Conservation (phyloP, 1,140 invertebrate species). For the Bombus sibiricus region DNA sequence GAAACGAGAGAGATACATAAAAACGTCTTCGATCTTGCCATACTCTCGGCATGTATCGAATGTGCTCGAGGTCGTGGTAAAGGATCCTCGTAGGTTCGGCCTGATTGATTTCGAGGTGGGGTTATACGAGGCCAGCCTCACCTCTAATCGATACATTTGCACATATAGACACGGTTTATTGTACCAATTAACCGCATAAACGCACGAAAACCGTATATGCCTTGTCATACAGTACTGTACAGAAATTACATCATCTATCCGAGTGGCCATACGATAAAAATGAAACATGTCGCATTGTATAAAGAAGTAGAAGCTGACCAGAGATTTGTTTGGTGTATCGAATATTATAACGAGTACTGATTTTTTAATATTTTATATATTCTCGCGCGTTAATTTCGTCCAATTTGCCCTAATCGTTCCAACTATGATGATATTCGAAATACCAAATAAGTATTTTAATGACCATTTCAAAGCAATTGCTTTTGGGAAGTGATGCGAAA, state of each 20-base stretch:
- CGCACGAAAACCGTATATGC: constrained; percentile 15
- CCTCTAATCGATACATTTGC: constrained; percentile 60
- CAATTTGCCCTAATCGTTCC: too few relatives aligned
- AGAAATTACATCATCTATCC: neutral
- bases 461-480: neutral
- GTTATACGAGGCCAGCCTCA: constrained; percentile 43
- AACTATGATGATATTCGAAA: too few relatives aligned
- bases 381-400: too few relatives aligned
- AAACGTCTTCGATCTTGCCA: constrained; percentile 16
- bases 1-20: neutral
- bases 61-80: constrained; percentile 19
- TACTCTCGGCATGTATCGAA: neutral
- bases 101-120: constrained; percentile 60
- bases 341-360: too few relatives aligned
- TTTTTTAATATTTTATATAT: too few relatives aligned
- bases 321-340: too few relatives aligned
- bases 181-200: constrained; percentile 47
- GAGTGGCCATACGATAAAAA: neutral
- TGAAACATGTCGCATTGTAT: neutral
- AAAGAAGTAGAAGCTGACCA: too few relatives aligned
- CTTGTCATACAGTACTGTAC: neutral
- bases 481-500: neutral
- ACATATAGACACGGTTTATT: constrained; percentile 46
- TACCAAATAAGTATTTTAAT: neutral
- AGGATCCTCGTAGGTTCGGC: constrained; percentile 41